Percentiles rank a stretch among this genome's conserved stretches.
Evolutionary conservation across 2,797 vertebrate genomes (phyloP).

Genomic region (Coregonus ussuriensis): DNA sequence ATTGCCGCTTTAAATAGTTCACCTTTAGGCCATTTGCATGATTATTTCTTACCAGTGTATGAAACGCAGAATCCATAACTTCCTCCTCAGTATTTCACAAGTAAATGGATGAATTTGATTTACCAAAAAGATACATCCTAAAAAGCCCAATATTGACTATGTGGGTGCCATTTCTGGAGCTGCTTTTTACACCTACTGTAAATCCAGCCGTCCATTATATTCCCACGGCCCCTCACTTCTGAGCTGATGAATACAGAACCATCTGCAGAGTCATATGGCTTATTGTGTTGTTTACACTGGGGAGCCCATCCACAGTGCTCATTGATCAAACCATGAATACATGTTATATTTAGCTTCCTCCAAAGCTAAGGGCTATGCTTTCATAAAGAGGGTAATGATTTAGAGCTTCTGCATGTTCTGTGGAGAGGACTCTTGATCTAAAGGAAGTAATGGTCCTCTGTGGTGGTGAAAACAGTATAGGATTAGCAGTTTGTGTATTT

Average conservation of each 20-base stretch:
- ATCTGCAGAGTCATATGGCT: conserved; percentile 62
- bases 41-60: neutral
- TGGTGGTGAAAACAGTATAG: conserved; percentile 59
- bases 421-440: conserved; percentile 58
- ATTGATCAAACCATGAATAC: conserved; percentile 61
- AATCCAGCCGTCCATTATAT: neutral
- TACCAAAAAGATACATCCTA: neutral
- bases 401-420: conserved; percentile 50
- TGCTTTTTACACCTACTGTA: neutral
- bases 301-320: conserved; percentile 55
- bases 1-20: neutral
- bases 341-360: conserved; percentile 50
- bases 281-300: conserved; percentile 68
- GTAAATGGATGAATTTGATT: neutral
- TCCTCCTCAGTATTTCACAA: neutral
- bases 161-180: neutral
- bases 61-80: neutral
- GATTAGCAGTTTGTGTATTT: conserved; percentile 53
- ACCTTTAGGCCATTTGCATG: neutral
- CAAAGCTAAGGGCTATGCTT: conserved; percentile 44
- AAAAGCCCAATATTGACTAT: neutral
- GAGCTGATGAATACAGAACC: conserved; percentile 63
- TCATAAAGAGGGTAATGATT: conserved; percentile 52
- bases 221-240: conserved; percentile 40
- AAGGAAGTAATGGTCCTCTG: conserved; percentile 63